A percentile compares a stretch with the other conserved stretches of the same genome.
These are phyloP conservation scores for Allophyes oxyacanthae DNA, from an alignment of 2,888 invertebrate species.

Conservation along the genomic window DNA sequence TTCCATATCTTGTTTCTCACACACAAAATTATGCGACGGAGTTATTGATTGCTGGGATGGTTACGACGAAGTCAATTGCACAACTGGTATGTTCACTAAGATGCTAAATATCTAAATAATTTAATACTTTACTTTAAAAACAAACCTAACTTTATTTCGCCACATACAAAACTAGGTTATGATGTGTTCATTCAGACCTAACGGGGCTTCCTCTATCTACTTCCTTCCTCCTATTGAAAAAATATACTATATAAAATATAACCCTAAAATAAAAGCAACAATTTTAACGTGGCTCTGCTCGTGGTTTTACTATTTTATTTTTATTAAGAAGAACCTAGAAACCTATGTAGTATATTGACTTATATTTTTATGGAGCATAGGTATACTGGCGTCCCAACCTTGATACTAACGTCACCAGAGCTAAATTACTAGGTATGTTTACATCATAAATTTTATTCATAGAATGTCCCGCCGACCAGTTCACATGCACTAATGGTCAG, in stretches of 20 bases:
- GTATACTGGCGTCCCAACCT: too few relatives aligned
- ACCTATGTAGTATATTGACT: too few relatives aligned
- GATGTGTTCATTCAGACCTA: conserved; percentile 57
- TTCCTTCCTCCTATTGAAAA: too few relatives aligned
- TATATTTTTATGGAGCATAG: too few relatives aligned
- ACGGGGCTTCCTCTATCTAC: too few relatives aligned
- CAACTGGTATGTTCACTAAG: conserved; percentile 83
- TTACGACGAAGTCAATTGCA: conserved; percentile 92
- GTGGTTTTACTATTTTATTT: too few relatives aligned
- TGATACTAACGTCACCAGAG: too few relatives aligned
- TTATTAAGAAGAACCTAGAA: too few relatives aligned
- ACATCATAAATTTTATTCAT: conserved; percentile 42
- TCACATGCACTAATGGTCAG: conserved; percentile 90
- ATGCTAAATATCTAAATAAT: neutral
- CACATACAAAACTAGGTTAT: conserved; percentile 72
- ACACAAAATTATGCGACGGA: conserved; percentile 92
- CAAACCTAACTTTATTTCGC: conserved; percentile 61
- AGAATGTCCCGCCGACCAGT: conserved; percentile 85
- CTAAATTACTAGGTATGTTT: too few relatives aligned
- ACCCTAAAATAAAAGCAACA: too few relatives aligned
- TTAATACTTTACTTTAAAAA: conserved; percentile 34
- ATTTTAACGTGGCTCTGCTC: too few relatives aligned
- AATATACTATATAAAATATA: too few relatives aligned
- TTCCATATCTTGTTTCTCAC: conserved; percentile 92
- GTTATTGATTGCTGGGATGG: conserved; percentile 94